A percentile compares a stretch with the other conserved stretches of the same genome.
Evolutionary conservation across 2,797 vertebrate genomes (phyloP).

Genomic region (Hyperoplus lanceolatus): DNA sequence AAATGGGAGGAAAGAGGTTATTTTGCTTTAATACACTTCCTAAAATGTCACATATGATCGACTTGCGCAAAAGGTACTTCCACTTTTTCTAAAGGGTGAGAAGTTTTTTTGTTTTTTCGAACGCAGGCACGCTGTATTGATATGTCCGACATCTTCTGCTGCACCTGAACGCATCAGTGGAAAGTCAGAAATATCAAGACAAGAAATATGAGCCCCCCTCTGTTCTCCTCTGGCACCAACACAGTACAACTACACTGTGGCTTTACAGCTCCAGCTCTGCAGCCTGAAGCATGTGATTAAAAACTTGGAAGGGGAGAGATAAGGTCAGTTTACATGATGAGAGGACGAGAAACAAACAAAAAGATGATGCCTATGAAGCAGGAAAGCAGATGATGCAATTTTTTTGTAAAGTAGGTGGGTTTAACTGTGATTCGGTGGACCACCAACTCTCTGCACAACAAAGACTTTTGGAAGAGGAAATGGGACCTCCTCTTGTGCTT

Average conservation of each 20-base stretch:
- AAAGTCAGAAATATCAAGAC: constrained; percentile 73
- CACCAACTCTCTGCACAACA: constrained; percentile 58
- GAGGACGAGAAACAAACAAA: constrained; percentile 5
- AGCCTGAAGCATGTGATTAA: constrained; percentile 71
- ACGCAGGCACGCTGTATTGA: rapidly evolving
- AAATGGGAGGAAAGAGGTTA: too few relatives aligned
- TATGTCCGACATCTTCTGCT: constrained; percentile 20
- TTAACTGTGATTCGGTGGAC: constrained; percentile 44
- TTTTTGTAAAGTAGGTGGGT: not conserved
- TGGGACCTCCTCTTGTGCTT: constrained; percentile 57
- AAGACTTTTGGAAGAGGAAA: constrained; percentile 58
- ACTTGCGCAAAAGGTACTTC: not conserved
- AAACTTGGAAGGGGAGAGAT: constrained; percentile 42
- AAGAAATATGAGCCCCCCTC: constrained; percentile 76
- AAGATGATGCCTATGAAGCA: not conserved
- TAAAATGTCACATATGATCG: not conserved
- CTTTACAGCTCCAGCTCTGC: constrained; percentile 56
- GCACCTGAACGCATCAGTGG: constrained; percentile 64
- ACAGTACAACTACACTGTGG: constrained; percentile 60
- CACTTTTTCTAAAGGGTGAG: not conserved
- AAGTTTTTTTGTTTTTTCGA: not conserved
- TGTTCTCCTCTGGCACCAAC: constrained; percentile 65
- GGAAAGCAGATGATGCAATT: not conserved
- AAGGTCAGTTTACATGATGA: constrained; percentile 44
- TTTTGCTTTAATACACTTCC: not conserved